A percentile compares a stretch with the other conserved stretches of the same genome.
Evolutionary conservation across 2,888 invertebrate genomes (phyloP).

Genomic region (Auanema freiburgensis): DNA sequence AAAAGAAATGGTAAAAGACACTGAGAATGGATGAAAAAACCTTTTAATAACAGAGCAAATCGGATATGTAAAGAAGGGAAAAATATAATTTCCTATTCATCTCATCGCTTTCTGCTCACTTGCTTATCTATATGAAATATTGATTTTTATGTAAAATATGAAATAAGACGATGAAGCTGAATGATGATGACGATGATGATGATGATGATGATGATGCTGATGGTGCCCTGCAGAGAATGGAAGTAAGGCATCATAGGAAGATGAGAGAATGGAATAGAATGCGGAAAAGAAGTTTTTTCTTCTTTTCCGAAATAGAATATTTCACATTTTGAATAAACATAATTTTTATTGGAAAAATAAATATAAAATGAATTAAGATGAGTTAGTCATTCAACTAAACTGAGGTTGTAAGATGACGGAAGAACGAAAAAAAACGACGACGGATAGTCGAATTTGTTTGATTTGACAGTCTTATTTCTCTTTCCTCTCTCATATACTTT

Average conservation of each 20-base stretch:
- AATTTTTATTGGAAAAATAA: neutral
- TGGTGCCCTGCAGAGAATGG: neutral
- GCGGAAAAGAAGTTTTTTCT: neutral
- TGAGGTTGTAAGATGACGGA: neutral
- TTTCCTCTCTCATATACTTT: neutral
- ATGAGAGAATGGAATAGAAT: neutral
- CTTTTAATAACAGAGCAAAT: too few species aligned
- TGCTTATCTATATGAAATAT: too few species aligned
- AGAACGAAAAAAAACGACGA: neutral
- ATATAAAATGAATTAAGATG: neutral
- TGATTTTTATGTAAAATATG: too few species aligned
- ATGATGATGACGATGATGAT: too few species aligned
- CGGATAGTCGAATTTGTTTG: neutral
- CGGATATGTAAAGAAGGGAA: too few species aligned
- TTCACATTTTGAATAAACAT: too few species aligned
- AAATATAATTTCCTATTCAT: too few species aligned
- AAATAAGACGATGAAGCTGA: too few species aligned
- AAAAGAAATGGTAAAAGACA: neutral
- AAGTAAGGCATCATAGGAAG: neutral
- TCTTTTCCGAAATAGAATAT: too few species aligned
- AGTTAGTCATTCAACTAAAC: neutral
- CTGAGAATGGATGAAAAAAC: too few species aligned
- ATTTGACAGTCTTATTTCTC: too few species aligned
- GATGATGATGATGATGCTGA: neutral
- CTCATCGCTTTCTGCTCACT: too few species aligned